Conservation (phyloP, 2,797 vertebrate species). For the Sebastiscus tertius region DNA sequence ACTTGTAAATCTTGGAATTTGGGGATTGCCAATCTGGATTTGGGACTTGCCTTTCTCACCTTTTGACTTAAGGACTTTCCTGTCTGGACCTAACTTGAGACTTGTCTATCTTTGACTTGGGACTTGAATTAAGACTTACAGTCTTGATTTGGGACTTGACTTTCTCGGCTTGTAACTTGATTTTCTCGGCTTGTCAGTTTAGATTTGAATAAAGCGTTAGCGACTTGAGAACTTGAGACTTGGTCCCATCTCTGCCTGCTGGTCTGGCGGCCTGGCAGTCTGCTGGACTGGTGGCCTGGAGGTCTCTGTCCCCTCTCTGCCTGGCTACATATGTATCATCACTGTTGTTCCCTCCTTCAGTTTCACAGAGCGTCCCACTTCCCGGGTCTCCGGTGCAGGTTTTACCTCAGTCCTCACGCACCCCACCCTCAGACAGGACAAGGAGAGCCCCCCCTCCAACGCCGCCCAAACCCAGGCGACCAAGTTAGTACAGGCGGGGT, state of each 20-base stretch:
- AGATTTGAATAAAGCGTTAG: neutral
- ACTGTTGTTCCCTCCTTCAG: slow-evolving; percentile 79
- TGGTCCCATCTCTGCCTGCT: neutral
- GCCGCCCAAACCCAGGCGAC: slow-evolving; percentile 88
- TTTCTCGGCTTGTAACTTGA: neutral
- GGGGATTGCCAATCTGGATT: neutral
- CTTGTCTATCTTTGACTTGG: neutral
- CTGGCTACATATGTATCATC: slow-evolving; percentile 57
- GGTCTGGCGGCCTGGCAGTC: neutral
- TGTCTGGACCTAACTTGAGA: neutral
- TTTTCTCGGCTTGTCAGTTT: neutral
- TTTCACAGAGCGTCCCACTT: slow-evolving; percentile 70
- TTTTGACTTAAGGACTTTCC: neutral
- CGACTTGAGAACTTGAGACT: neutral
- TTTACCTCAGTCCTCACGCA: slow-evolving; percentile 83
- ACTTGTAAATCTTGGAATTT: neutral
- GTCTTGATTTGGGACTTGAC: neutral
- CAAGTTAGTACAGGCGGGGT: slow-evolving; percentile 87
- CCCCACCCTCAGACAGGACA: slow-evolving; percentile 84
- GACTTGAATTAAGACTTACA: neutral
- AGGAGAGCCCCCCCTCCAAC: slow-evolving; percentile 85
- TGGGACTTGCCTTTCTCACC: neutral
- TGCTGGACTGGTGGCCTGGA: neutral
- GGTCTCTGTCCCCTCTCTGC: slow-evolving; percentile 35
- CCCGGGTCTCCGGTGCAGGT: slow-evolving; percentile 81